Conservation (phyloP, 1,140 invertebrate genomes). For the Drosophila kepulauana region DNA sequence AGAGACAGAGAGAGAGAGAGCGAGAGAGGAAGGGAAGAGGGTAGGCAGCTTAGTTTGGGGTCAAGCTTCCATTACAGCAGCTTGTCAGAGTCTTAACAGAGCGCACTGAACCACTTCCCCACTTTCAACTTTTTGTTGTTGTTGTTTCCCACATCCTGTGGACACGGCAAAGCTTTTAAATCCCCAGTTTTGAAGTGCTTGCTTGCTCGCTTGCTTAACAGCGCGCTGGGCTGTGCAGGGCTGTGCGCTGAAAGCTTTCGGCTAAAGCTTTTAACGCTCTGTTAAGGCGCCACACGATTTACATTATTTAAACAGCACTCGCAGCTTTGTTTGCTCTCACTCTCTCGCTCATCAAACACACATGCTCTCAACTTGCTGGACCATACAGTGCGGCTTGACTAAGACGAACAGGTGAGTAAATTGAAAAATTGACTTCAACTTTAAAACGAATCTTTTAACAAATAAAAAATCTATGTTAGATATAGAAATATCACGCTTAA, state of each 20-base stretch:
- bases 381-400: conserved; percentile 24
- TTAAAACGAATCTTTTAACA: too few relatives aligned
- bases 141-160: conserved; percentile 66
- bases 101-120: conserved; percentile 28
- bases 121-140: neutral
- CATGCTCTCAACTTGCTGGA: neutral
- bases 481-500: too few relatives aligned
- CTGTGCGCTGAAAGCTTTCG: conserved; percentile 51
- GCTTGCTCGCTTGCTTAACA: conserved; percentile 51
- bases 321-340: conserved; percentile 59
- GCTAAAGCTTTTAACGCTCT: conserved; percentile 71
- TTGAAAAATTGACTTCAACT: too few relatives aligned
- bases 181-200: conserved; percentile 46
- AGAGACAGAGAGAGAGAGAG: neutral
- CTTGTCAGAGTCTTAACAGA: conserved; percentile 66
- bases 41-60: neutral
- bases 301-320: conserved; percentile 79
- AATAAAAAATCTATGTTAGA: too few relatives aligned
- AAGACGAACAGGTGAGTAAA: neutral
- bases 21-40: too few relatives aligned
- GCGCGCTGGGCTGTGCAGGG: conserved; percentile 20
- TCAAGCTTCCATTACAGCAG: conserved; percentile 66
- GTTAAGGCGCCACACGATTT: conserved; percentile 68
- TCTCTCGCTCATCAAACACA: neutral
- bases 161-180: conserved; percentile 78